Percentiles rank a stretch among this genome's conserved stretches.
phyloP scores from a whole-genome alignment of 2,888 invertebrate species.

The Tyria jacobaeae region DNA sequence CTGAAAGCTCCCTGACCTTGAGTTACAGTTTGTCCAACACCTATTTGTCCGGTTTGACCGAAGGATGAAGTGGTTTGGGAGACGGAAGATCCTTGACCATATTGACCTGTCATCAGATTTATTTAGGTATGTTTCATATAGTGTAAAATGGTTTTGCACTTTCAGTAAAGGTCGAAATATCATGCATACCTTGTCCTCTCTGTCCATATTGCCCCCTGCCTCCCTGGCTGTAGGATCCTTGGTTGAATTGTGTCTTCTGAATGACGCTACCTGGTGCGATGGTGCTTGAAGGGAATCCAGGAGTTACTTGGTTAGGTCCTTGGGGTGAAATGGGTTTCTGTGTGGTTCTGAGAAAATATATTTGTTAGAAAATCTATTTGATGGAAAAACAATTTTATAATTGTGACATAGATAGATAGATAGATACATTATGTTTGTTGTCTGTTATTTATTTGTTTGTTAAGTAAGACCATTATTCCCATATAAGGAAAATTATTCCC shows the following conservation, averaged over 20 bases:
- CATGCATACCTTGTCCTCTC: constrained; percentile 18
- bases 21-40: constrained; percentile 39
- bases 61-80: constrained; percentile 41
- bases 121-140: not conserved
- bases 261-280: constrained; percentile 45
- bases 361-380: not conserved
- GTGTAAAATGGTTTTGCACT: not conserved
- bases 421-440: too few relatives aligned
- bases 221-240: constrained; percentile 50
- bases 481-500: too few relatives aligned
- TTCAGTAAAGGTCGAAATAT: not conserved
- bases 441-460: too few relatives aligned
- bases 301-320: constrained; percentile 66
- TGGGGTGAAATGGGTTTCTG: constrained; percentile 56
- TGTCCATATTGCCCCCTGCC: constrained; percentile 55
- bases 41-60: constrained; percentile 32
- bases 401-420: too few relatives aligned
- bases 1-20: constrained; percentile 54
- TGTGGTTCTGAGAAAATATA: constrained; percentile 37
- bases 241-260: constrained; percentile 54
- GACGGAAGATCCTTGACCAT: constrained; percentile 46
- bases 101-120: constrained; percentile 34
- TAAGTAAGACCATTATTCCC: too few relatives aligned
- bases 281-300: constrained; percentile 56
- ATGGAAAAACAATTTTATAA: too few relatives aligned